Percentiles rank a stretch among this genome's conserved stretches.
phyloP scores from a whole-genome alignment of 37 sponge, comb jelly and placozoan species.

The Hormiphora californensis region DNA sequence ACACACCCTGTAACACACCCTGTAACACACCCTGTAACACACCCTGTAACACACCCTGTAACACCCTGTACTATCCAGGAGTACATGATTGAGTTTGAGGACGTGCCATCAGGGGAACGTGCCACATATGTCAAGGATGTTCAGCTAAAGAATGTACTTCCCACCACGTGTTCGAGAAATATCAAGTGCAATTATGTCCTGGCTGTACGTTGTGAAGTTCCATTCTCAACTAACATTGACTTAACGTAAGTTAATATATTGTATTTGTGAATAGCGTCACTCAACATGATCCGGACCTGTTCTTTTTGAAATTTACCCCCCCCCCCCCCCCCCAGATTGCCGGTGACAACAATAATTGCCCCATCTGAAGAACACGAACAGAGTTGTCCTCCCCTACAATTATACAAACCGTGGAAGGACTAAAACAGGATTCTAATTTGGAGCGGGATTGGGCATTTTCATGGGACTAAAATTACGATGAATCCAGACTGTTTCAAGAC shows the following conservation, averaged over 20 bases:
- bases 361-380: background rate
- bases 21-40: too few species aligned
- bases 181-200: slow-evolving; percentile 9
- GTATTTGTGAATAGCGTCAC: background rate
- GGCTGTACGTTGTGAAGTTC: background rate
- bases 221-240: background rate
- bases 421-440: too few species aligned
- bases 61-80: background rate
- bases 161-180: background rate
- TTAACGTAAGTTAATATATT: background rate
- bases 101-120: background rate
- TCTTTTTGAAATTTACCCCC: too few species aligned
- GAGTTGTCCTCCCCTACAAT: background rate
- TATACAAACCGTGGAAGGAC: background rate
- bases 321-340: background rate
- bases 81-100: background rate
- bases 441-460: too few species aligned
- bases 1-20: too few species aligned
- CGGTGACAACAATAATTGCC: background rate
- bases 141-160: background rate
- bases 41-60: too few species aligned
- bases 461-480: too few species aligned
- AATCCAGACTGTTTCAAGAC: too few species aligned
- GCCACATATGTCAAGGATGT: background rate
- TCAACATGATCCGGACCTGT: background rate